Base-by-base conservation (phyloP, 2,113 vertebrate species). In the Paraplagusia blochii region DNA sequence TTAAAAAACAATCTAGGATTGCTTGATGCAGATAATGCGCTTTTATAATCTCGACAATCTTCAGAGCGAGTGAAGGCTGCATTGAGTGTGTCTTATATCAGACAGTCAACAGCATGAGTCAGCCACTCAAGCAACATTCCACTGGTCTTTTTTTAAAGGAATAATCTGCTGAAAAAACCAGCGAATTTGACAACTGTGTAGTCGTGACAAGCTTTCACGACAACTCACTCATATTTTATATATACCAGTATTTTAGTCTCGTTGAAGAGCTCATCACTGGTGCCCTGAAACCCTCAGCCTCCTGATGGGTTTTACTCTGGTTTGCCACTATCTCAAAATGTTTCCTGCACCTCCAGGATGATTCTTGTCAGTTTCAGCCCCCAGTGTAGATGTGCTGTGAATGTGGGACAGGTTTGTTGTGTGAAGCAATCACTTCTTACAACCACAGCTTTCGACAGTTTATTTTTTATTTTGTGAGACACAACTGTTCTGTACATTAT, bases 391-490 rank as follows among this genome's bases (percentile, higher is more conserved):
- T 12, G 1, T 5, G 38, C 43, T 63, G 11, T 49, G 8, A 72
- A 74, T 49, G 49, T 36, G 51, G 13, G 19, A 40, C 44, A 9
- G 8, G 54, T 44, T 29, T 69, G 39, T 61, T n/a, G 11, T 40
- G 36, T 19, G 3, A 44, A 19, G 35, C 12, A 43, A 8, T 57
- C 53, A 5, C 38, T 54, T 48, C 19, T 43, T 2, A 1, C 1
- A 59, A 12, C 54, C 42, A 66, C 38, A 43, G 43, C n/a, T 44
- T 40, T 5, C 47, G n/a, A 35, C 46, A 35, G 49, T 0, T 14
- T 59, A 11, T 47, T 33, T 61, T 61, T 55, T 47, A 16, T 63
- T 39, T 8, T 7, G 17, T 14, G 35, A 63, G 46, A 44, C 7
- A 10, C 6, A 36, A 9, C 8, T 38, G 36, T 11, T 38, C 11